These are phyloP conservation scores for Scaptomyza montana DNA, from an alignment of 1,140 invertebrate genomes.

Conservation along the genomic window DNA sequence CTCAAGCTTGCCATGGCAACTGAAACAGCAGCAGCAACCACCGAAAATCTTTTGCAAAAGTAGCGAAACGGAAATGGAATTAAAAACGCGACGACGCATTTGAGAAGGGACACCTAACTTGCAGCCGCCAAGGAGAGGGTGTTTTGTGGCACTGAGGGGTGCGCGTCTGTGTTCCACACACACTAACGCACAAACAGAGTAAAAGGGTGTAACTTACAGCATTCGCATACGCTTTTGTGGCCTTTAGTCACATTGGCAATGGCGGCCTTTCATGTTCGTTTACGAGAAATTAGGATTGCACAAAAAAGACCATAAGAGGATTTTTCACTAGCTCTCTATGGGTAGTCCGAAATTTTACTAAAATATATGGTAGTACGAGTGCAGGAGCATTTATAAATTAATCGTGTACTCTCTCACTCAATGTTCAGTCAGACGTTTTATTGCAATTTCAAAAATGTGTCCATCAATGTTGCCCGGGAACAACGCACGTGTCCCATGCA, in stretches of 20 bases:
- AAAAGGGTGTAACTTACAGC: conserved; percentile 41
- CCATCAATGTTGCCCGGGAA: conserved; percentile 51
- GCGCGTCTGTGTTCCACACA: conserved; percentile 20
- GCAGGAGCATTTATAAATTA: conserved; percentile 63
- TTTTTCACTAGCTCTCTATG: conserved; percentile 31
- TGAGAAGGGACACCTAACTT: conserved; percentile 32
- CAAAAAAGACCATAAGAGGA: conserved; percentile 36
- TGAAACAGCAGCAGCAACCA: conserved; percentile 55
- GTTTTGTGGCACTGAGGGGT: conserved; percentile 21
- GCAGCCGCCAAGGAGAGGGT: background rate
- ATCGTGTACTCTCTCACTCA: conserved; percentile 46
- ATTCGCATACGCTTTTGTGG: conserved; percentile 3
- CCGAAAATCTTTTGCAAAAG: conserved; percentile 54
- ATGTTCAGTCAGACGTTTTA: conserved; percentile 75
- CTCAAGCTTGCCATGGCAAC: conserved; percentile 10
- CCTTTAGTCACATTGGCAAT: conserved; percentile 31
- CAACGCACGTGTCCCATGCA: conserved; percentile 51
- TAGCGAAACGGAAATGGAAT: conserved; percentile 53
- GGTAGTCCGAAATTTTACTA: conserved; percentile 32
- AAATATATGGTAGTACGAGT: background rate
- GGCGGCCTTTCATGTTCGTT: conserved; percentile 67
- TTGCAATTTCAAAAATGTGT: conserved; percentile 68
- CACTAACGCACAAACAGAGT: background rate
- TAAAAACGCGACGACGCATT: conserved; percentile 50
- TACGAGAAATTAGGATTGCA: conserved; percentile 63